Percentiles rank a stretch among this genome's conserved stretches.
phyloP scores from a whole-genome alignment of 2,797 vertebrate species.

The Lutjanus argentimaculatus region DNA sequence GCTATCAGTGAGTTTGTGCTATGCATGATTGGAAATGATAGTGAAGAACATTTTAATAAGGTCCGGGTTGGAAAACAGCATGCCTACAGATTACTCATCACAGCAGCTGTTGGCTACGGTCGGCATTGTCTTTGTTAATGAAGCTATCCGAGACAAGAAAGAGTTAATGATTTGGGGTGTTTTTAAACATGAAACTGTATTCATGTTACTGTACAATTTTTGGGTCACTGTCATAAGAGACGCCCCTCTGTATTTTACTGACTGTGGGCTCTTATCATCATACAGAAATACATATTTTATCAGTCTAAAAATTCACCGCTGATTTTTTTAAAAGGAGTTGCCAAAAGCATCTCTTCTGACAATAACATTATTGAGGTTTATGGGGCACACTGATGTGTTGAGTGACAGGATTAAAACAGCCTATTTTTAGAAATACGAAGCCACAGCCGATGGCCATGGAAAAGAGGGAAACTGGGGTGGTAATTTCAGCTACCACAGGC shows the following conservation, averaged over 20 bases:
- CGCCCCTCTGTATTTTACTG: neutral
- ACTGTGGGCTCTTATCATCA: neutral
- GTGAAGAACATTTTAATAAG: conserved; percentile 55
- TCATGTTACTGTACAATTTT: too few relatives aligned
- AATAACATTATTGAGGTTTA: conserved; percentile 75
- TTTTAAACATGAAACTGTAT: neutral
- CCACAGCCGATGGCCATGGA: conserved; percentile 57
- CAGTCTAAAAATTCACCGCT: conserved; percentile 1
- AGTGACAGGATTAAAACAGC: conserved; percentile 71
- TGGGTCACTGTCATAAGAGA: neutral
- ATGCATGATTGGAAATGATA: conserved; percentile 47
- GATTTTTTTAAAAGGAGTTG: conserved; percentile 36
- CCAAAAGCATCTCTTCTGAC: conserved; percentile 63
- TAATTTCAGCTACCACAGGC: conserved; percentile 49
- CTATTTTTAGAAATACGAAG: conserved; percentile 66
- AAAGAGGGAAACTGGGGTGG: conserved; percentile 57
- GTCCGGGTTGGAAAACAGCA: conserved; percentile 17
- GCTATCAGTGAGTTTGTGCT: conserved; percentile 32
- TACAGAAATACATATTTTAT: conserved; percentile 29
- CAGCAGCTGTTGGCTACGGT: neutral
- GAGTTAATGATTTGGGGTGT: neutral
- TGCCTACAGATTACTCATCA: conserved; percentile 28
- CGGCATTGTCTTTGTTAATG: conserved; percentile 14
- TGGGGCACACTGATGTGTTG: conserved; percentile 67
- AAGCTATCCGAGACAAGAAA: neutral